Conservation (phyloP, 2,797 vertebrate genomes). For the Labroides dimidiatus region DNA sequence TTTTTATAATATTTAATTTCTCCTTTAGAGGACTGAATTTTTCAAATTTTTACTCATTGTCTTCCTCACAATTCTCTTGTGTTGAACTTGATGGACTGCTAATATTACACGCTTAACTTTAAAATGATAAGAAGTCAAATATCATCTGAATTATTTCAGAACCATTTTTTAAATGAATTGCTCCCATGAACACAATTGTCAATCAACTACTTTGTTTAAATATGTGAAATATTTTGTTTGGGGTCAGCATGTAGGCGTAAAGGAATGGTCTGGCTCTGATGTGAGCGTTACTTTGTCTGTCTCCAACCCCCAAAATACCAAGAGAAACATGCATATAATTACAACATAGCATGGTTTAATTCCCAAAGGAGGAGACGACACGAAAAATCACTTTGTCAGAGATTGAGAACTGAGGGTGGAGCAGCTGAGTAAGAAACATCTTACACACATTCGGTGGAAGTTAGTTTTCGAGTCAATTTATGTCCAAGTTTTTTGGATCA, state of each 20-base stretch:
- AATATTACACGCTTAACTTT: too few species aligned
- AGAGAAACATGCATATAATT: slow-evolving; percentile 75
- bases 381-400: slow-evolving; percentile 43
- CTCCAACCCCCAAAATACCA: slow-evolving; percentile 75
- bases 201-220: slow-evolving; percentile 61
- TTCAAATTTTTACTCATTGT: too few species aligned
- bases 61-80: too few species aligned
- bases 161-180: slow-evolving; percentile 38
- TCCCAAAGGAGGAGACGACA: slow-evolving; percentile 62
- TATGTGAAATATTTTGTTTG: slow-evolving; percentile 71
- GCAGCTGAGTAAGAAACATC: not conserved
- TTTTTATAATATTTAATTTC: too few species aligned
- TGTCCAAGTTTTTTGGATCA: too few species aligned
- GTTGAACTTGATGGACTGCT: too few species aligned
- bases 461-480: too few species aligned
- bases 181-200: slow-evolving; percentile 59
- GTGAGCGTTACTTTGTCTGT: slow-evolving; percentile 73
- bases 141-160: slow-evolving; percentile 25
- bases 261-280: slow-evolving; percentile 68
- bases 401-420: slow-evolving; percentile 42
- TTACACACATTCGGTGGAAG: too few species aligned
- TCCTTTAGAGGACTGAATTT: too few species aligned
- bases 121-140: slow-evolving; percentile 23
- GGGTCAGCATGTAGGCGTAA: slow-evolving; percentile 66
- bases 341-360: slow-evolving; percentile 68